Evolutionary conservation across 2,113 vertebrate species (phyloP).

Genomic region (Cyanoliseus patagonus): DNA sequence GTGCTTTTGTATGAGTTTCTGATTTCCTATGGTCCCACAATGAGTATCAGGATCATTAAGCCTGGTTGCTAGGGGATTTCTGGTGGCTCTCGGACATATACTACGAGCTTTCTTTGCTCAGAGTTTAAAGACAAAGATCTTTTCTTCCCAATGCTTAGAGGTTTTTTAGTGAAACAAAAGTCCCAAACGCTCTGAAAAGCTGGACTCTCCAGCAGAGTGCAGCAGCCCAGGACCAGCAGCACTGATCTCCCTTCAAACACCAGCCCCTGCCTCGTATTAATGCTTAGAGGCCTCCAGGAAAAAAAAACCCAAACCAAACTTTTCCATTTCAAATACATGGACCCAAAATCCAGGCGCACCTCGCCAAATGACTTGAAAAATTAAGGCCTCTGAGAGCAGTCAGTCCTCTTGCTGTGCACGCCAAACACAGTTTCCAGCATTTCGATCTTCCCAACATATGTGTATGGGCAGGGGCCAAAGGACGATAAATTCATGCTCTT

Average conservation of each 20-base stretch:
- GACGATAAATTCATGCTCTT: neutral
- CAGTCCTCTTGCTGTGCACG: neutral
- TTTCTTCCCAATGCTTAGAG: constrained; percentile 30
- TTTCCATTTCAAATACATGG: neutral
- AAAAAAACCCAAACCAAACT: neutral
- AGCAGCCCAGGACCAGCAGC: neutral
- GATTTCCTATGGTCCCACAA: constrained; percentile 12
- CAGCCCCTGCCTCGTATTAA: neutral
- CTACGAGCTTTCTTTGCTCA: constrained; percentile 24
- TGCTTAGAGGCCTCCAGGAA: neutral
- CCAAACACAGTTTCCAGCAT: neutral
- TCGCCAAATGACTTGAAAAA: neutral
- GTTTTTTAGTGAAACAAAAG: constrained; percentile 35
- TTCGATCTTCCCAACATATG: neutral
- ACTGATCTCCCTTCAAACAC: neutral
- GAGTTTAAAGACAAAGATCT: constrained; percentile 53
- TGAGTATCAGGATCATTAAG: neutral
- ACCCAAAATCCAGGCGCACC: neutral
- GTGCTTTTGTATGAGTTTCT: constrained; percentile 5
- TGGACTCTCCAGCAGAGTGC: neutral
- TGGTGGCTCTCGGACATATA: constrained; percentile 26
- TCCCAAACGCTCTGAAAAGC: neutral
- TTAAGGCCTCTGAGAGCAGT: neutral
- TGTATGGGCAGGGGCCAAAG: neutral
- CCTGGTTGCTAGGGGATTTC: constrained; percentile 57